These are phyloP conservation scores for Catharus bicknelli DNA, from an alignment of 2,113 vertebrate genomes.

Conservation along the genomic window DNA sequence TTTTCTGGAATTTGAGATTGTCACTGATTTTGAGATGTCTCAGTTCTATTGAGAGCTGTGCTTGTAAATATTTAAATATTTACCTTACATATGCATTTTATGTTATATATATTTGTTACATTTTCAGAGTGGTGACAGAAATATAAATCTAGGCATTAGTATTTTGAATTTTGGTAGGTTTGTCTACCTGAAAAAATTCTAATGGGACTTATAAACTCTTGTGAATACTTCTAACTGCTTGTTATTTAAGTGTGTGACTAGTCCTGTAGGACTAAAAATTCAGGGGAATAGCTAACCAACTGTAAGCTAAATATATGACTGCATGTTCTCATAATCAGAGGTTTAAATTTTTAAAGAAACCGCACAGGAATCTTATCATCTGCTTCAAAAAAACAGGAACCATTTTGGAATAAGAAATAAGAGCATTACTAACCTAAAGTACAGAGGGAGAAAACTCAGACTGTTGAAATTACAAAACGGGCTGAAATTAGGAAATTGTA, in stretches of 20 bases:
- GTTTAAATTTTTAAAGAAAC: conserved; percentile 14
- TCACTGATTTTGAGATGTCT: neutral
- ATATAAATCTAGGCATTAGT: neutral
- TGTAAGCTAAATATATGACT: neutral
- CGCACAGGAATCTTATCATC: neutral
- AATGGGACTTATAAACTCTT: neutral
- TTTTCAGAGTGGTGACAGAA: neutral
- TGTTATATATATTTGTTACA: neutral
- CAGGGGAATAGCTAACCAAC: neutral
- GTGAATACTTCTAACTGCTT: neutral
- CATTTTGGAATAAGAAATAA: neutral
- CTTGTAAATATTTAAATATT: neutral
- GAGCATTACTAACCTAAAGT: neutral
- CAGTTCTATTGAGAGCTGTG: neutral
- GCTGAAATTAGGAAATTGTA: conserved; percentile 10
- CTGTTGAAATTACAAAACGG: neutral
- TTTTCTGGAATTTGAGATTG: neutral
- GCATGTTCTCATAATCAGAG: neutral
- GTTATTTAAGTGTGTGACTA: neutral
- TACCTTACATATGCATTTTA: neutral
- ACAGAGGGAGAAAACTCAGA: neutral
- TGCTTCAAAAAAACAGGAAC: neutral
- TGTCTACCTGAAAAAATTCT: neutral
- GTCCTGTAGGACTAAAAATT: neutral
- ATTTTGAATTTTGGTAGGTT: neutral